These are phyloP conservation scores for Calameuta filiformis DNA, from an alignment of 2,888 invertebrate species.

Conservation along the genomic window DNA sequence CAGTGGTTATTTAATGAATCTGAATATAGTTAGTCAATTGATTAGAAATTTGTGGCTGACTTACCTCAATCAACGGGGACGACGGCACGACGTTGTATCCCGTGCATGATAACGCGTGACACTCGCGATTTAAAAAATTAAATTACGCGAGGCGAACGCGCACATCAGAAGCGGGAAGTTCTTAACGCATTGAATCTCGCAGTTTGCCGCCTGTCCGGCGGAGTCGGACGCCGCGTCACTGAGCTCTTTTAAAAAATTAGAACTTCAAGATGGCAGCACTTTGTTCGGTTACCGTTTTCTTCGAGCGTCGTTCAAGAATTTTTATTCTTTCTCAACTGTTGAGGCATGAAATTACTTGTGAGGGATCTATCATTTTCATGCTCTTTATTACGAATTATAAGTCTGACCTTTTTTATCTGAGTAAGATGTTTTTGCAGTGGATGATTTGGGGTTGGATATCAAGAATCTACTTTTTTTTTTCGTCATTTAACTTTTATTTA, in stretches of 20 bases:
- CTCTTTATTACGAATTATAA: not conserved
- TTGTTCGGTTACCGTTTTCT: not conserved
- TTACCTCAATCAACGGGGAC: not conserved
- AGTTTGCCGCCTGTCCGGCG: slow-evolving; percentile 45
- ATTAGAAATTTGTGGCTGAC: not conserved
- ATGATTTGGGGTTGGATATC: not conserved
- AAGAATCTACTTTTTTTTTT: not conserved
- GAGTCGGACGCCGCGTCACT: slow-evolving; percentile 27
- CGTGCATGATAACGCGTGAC: slow-evolving; percentile 1
- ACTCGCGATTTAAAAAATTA: not conserved
- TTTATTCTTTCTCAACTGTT: not conserved
- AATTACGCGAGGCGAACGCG: not conserved
- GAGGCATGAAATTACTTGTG: not conserved
- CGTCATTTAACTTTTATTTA: not conserved
- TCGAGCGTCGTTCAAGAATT: not conserved
- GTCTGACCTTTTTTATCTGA: not conserved
- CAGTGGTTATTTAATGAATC: not conserved
- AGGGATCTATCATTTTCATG: not conserved
- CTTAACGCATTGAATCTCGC: slow-evolving; percentile 23
- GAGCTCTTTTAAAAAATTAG: slow-evolving; percentile 25
- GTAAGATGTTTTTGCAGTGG: not conserved
- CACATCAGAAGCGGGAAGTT: not conserved
- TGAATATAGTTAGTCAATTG: not conserved
- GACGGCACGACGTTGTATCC: not conserved
- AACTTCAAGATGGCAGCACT: slow-evolving; percentile 35